These are phyloP conservation scores for Theonella swinhoei DNA, from an alignment of 37 sponge, comb jelly and placozoan species.

Conservation along the genomic window DNA sequence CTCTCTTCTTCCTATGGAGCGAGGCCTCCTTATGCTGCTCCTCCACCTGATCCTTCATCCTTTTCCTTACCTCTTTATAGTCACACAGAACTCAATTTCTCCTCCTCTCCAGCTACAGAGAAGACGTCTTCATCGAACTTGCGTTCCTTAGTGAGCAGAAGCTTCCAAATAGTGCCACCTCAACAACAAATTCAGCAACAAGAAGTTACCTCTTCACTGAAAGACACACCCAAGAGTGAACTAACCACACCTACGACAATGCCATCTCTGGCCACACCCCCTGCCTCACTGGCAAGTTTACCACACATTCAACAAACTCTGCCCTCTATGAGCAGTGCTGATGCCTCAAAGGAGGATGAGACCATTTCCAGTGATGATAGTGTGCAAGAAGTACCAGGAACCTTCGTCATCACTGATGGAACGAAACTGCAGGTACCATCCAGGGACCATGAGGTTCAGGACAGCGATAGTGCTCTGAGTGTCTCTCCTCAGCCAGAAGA, in stretches of 20 bases:
- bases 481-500: too few relatives aligned
- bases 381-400: neutral
- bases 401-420: neutral
- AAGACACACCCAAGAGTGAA: neutral
- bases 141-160: neutral
- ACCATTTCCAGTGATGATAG: neutral
- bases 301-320: neutral
- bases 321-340: neutral
- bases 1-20: conserved; percentile 15
- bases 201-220: too few relatives aligned
- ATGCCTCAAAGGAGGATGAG: too few relatives aligned
- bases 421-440: neutral
- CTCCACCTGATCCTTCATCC: too few relatives aligned
- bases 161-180: neutral
- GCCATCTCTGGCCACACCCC: neutral
- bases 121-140: neutral
- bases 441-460: neutral
- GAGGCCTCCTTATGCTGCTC: neutral
- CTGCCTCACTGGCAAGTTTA: neutral
- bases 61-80: neutral
- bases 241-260: neutral
- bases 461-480: neutral
- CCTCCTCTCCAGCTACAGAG: neutral
- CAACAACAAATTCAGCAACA: too few relatives aligned
- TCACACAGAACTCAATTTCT: neutral